phyloP scores from a whole-genome alignment of 1,140 invertebrate species.

The Liolophura sinensis region DNA sequence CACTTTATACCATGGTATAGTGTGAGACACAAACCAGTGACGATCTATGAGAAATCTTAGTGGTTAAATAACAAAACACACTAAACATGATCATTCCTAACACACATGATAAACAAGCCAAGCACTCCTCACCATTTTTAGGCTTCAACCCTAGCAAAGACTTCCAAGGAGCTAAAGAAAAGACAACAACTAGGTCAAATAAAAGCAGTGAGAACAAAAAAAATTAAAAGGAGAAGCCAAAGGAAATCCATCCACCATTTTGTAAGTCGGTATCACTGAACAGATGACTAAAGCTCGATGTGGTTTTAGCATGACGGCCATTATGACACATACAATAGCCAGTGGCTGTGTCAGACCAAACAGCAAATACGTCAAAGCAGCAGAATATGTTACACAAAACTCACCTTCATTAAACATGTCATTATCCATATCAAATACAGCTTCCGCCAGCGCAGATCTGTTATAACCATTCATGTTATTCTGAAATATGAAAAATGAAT shows the following conservation, averaged over 20 bases:
- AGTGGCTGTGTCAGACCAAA: not conserved
- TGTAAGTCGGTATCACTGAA: no score
- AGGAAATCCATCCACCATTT: not conserved
- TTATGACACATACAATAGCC: not conserved
- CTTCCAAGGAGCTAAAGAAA: slow-evolving; percentile 30
- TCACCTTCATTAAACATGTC: slow-evolving; percentile 45
- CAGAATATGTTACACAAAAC: slow-evolving; percentile 4
- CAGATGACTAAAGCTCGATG: no score
- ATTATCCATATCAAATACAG: slow-evolving; percentile 39
- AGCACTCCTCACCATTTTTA: slow-evolving; percentile 9
- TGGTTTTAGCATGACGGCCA: not conserved
- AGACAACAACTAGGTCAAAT: slow-evolving; percentile 1
- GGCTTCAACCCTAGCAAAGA: slow-evolving; percentile 23
- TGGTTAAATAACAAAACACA: no score
- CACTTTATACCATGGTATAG: no score
- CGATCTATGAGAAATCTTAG: no score
- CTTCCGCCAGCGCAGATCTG: slow-evolving; percentile 31
- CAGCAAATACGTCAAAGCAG: not conserved
- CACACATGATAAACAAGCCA: not conserved
- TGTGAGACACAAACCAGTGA: no score
- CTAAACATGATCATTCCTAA: no score
- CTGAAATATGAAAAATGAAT: slow-evolving; percentile 26
- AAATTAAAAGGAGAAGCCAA: not conserved
- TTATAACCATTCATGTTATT: slow-evolving; percentile 40
- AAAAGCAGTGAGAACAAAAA: slow-evolving; percentile 1